phyloP scores from a whole-genome alignment of 2,113 vertebrate genomes.

The Phoenicopterus ruber region DNA sequence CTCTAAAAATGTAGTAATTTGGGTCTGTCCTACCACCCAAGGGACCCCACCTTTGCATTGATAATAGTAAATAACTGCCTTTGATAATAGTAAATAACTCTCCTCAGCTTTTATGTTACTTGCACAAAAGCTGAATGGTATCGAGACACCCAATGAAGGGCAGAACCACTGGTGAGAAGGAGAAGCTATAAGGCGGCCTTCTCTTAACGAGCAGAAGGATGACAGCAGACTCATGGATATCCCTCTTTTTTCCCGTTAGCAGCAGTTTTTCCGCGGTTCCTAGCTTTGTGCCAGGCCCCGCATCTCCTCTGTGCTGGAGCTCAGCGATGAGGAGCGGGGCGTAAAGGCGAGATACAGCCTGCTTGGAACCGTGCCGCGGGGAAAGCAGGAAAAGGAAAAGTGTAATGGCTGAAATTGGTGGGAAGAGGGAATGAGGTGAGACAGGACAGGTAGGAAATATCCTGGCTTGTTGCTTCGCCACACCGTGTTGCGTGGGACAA shows the following conservation, averaged over 20 bases:
- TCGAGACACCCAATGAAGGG: neutral
- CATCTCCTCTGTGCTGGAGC: neutral
- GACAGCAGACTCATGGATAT: neutral
- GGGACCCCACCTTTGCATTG: neutral
- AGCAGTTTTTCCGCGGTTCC: neutral
- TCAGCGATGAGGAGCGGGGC: neutral
- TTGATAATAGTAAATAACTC: neutral
- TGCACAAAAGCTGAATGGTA: neutral
- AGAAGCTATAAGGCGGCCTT: neutral
- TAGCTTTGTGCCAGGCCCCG: no score
- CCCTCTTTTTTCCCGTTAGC: neutral
- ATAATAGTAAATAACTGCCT: neutral
- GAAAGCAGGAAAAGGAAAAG: slow-evolving; percentile 44
- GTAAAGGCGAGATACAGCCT: neutral
- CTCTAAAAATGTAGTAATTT: neutral
- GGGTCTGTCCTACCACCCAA: neutral
- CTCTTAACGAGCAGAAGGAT: neutral
- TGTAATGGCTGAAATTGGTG: neutral
- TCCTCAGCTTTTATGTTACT: neutral
- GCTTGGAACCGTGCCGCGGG: neutral
- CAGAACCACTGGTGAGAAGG: neutral
- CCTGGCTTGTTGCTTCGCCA: neutral
- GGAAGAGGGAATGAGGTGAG: slow-evolving; percentile 44
- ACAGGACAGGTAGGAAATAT: slow-evolving; percentile 35
- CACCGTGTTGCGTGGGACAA: neutral